Evolutionary conservation across 2,888 invertebrate species (phyloP).

Genomic region (Pocota personata): DNA sequence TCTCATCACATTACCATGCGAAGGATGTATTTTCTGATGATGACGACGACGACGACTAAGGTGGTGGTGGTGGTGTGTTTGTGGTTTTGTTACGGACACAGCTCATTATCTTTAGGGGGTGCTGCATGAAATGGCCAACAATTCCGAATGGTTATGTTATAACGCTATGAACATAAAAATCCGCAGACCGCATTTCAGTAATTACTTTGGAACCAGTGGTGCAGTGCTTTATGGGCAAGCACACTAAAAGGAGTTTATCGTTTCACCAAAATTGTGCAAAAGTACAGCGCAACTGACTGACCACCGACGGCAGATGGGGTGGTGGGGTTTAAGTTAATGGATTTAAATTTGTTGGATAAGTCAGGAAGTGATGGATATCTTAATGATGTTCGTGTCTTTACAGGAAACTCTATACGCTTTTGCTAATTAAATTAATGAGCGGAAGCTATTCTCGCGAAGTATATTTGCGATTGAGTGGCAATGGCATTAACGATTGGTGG

Average conservation of each 20-base stretch:
- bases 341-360: conserved; percentile 23
- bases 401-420: neutral
- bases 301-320: neutral
- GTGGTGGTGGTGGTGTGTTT: neutral
- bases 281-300: neutral
- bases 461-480: neutral
- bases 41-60: neutral
- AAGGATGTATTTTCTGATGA: conserved; percentile 16
- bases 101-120: conserved; percentile 33
- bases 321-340: conserved; percentile 23
- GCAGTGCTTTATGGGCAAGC: conserved; percentile 1
- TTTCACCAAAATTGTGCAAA: neutral
- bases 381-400: conserved; percentile 29
- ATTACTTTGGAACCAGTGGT: conserved; percentile 17
- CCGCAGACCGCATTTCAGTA: conserved; percentile 28
- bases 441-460: neutral
- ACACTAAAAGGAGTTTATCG: neutral
- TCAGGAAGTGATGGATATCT: conserved; percentile 26
- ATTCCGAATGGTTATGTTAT: neutral
- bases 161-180: conserved; percentile 14
- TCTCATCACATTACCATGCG: conserved; percentile 26
- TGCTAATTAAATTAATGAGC: conserved; percentile 41
- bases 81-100: conserved; percentile 30
- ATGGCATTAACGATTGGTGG: neutral
- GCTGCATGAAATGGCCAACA: conserved; percentile 14